Evolutionary conservation across 2,113 vertebrate genomes (phyloP), one percentile per base, ranked within the genome.

Genomic region (Eclectus roratus): DNA sequence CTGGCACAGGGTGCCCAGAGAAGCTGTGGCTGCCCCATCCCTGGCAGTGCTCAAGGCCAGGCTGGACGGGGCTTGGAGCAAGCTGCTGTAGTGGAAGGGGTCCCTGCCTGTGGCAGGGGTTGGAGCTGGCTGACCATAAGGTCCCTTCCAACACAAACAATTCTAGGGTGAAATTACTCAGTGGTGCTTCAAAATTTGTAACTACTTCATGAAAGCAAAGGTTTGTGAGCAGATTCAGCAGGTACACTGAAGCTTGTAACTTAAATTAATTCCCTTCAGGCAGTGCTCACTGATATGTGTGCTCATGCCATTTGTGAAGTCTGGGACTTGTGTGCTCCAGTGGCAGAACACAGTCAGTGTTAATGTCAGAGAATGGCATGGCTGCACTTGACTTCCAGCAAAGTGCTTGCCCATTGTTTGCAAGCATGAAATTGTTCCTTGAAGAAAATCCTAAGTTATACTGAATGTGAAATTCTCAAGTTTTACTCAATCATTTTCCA

Each of bases 361-460:
- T 77, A 6, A 3, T 13, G 29, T 33, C 11, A 9, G 28, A 16
- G 17, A 28, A 47, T 1, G 5, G 10, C 4, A 4, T 0, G 4
- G 1, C 47, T 65, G 27, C 7, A 6, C 11, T 1, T 1, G 5
- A 3, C 24, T 63, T 56, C 23, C 37, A 43, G 46, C 35, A 49
- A 31, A 44, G 29, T 33, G 47, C 5, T 63, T 52, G 18, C 17
- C 24, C 61, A 1, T 19, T 56, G 39, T 10, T 50, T 43, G 23
- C 16, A 13, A 50, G 28, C 6, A 0, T 15, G 17, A 50, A 55
- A 17, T 8, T 23, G 10, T 20, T 52, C 37, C 11, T 11, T n/a
- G 49, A n/a, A 44, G 46, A 65, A 33, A 8, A 16, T 47, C 3
- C 12, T 13, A 9, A 50, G 3, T 65, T 0, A 12, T 11, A 1